Conservation (phyloP, 2,888 invertebrate genomes). For the Chironomus tentans region DNA sequence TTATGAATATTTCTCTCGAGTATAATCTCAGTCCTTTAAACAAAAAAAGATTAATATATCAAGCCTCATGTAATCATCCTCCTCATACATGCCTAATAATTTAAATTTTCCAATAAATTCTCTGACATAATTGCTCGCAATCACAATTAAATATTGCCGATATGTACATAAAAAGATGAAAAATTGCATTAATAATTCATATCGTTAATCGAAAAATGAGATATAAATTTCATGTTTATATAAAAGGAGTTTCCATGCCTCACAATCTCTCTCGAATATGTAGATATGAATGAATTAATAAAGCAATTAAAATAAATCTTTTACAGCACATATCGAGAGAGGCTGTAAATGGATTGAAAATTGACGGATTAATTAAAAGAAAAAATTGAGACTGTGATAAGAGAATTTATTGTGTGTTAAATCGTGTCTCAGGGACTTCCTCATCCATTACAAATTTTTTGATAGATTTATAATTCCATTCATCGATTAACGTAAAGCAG, state of each 20-base stretch:
- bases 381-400: background rate
- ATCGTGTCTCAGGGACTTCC: background rate
- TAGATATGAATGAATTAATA: background rate
- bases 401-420: background rate
- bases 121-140: background rate
- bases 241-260: too few species aligned
- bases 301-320: background rate
- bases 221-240: background rate
- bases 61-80: too few species aligned
- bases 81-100: too few species aligned
- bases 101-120: too few species aligned
- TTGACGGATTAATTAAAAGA: background rate
- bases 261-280: too few species aligned
- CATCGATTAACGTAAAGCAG: too few species aligned
- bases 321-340: background rate
- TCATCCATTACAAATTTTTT: too few species aligned
- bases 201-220: background rate
- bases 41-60: too few species aligned
- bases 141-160: background rate
- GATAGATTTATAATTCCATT: too few species aligned
- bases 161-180: background rate
- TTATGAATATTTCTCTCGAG: too few species aligned
- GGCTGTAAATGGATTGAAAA: background rate
- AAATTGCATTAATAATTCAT: background rate
- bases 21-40: too few species aligned